A percentile compares a stretch with the other conserved stretches of the same genome.
phyloP scores from a whole-genome alignment of 2,797 vertebrate species.

The Malurus leucopterus region DNA sequence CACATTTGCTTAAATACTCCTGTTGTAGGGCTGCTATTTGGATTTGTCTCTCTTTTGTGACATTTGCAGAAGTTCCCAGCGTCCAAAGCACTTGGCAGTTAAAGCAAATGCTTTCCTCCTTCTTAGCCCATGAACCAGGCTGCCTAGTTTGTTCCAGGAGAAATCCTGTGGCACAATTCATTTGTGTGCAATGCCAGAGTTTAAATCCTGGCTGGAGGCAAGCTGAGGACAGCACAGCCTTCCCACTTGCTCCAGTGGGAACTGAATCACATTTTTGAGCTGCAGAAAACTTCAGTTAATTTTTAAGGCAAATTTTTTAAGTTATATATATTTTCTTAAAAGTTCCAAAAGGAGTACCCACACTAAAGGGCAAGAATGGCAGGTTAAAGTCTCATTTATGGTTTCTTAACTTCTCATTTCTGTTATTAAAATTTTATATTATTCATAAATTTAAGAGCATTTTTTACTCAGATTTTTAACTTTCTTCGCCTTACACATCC shows the following conservation, averaged over 20 bases:
- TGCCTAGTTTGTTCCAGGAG: not conserved
- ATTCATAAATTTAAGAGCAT: not conserved
- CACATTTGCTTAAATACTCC: not conserved
- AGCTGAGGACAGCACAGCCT: not conserved
- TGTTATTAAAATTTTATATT: not conserved
- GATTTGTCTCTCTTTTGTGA: not conserved
- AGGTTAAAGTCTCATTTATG: not conserved
- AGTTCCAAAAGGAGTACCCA: not conserved
- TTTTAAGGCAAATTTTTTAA: not conserved
- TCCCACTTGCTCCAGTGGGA: not conserved
- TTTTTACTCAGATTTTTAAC: not conserved
- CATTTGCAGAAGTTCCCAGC: not conserved
- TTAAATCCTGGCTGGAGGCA: not conserved
- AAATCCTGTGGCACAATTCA: not conserved
- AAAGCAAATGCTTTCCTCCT: not conserved
- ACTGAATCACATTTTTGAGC: not conserved
- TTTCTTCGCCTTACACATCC: not conserved
- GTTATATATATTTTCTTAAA: not conserved
- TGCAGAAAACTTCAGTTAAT: not conserved
- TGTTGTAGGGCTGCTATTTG: not conserved
- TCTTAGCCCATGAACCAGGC: not conserved
- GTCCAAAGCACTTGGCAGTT: not conserved
- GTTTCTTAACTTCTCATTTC: not conserved
- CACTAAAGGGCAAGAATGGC: not conserved
- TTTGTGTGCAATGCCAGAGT: not conserved